Base-by-base conservation (phyloP, 2,888 invertebrate genomes). In the Spicauda simplicius region DNA sequence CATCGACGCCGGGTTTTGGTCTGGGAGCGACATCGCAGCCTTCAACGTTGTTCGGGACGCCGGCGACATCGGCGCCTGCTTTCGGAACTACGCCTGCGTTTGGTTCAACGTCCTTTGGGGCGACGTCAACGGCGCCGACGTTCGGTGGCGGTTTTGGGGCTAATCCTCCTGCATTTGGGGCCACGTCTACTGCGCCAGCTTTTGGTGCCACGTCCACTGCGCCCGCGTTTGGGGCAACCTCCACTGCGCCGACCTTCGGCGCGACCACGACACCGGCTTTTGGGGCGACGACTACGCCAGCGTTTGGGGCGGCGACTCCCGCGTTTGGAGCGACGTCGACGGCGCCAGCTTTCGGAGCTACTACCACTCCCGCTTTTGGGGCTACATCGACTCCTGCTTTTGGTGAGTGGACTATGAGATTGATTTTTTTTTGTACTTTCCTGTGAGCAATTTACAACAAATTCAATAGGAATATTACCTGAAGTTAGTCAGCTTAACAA, bases 1-100 rank as follows among this genome's bases (percentile, higher is more conserved):
- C 65, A 25, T 82, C 88, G 0, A 87, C 86, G 2, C 82, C 87
- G 19, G 84, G 83, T 10, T 87, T 88, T 74, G 89, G 89, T 0
- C 72, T 88, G 68, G 73, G 85, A 3, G 79, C 59, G 65, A 83
- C 64, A 69, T 76, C 88, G 1, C 89, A 89, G 73, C 80, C 87
- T 0, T 82, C 90, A 5, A 82, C 84, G 4, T 73, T 90, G 7
- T 90, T 90, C 72, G 88, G 87, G 19, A 79, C 83, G 20, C 80
- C 84, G 0, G 81, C 85, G 0, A 84, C 88, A 54, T 70, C 76
- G 20, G 72, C 66, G 10, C 73, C 84, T 4, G 74, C 81, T 0
- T 79, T 81, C 37, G 79, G 78, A 0, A 69, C 80, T 1, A 50
- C 66, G 0, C 76, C 87, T 68, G 84, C 79, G 0, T 71, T 80